Evolutionary conservation across 2,888 invertebrate species (phyloP).

Genomic region (Crocallis elinguaria): DNA sequence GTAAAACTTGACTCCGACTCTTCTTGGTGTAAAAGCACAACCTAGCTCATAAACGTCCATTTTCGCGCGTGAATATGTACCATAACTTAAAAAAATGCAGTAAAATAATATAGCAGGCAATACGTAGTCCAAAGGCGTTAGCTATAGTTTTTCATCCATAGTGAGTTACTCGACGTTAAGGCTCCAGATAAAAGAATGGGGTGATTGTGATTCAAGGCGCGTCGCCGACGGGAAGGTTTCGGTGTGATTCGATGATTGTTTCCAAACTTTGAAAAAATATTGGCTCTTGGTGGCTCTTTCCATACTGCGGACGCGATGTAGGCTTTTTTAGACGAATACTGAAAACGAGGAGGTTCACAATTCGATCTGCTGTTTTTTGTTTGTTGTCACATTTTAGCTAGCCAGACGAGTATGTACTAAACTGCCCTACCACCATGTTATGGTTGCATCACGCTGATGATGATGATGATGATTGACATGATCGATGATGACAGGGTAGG

Average conservation of each 20-base stretch:
- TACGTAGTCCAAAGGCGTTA: slow-evolving; percentile 33
- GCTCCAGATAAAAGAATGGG: slow-evolving; percentile 37
- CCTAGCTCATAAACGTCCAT: background rate
- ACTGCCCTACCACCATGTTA: too few relatives aligned
- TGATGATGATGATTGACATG: too few relatives aligned
- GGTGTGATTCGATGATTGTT: slow-evolving; percentile 36
- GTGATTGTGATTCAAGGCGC: slow-evolving; percentile 39
- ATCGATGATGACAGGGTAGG: too few relatives aligned
- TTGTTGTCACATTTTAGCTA: too few relatives aligned
- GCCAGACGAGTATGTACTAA: too few relatives aligned
- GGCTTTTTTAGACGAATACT: too few relatives aligned
- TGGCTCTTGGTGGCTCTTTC: too few relatives aligned
- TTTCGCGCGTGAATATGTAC: background rate
- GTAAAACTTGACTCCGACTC: too few relatives aligned
- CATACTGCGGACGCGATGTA: too few relatives aligned
- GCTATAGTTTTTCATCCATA: slow-evolving; percentile 33
- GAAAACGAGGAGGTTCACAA: too few relatives aligned
- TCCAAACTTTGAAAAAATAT: slow-evolving; percentile 32
- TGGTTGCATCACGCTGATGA: too few relatives aligned
- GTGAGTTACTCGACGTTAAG: slow-evolving; percentile 29
- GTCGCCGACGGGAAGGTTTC: slow-evolving; percentile 21
- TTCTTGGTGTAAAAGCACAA: background rate
- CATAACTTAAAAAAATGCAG: slow-evolving; percentile 13
- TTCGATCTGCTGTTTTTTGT: too few relatives aligned
- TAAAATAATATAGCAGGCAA: slow-evolving; percentile 25